Conservation (phyloP, 2,888 invertebrate species). For the Pandemis heparana region DNA sequence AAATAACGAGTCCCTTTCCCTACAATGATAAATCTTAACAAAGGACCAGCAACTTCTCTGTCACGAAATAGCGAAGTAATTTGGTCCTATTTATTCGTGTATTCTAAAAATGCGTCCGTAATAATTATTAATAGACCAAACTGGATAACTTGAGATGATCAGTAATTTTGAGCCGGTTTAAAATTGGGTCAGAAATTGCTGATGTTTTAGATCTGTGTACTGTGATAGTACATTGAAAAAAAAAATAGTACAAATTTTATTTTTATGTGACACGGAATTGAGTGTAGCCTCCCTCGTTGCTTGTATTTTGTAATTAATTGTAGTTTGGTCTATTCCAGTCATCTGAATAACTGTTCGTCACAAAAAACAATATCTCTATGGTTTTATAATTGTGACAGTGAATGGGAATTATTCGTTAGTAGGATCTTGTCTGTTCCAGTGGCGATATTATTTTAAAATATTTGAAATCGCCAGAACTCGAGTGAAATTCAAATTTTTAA, state of each 20-base stretch:
- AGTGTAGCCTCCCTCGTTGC: not conserved
- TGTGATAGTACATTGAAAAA: not conserved
- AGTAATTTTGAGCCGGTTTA: not conserved
- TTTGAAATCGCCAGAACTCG: not conserved
- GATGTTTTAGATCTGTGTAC: not conserved
- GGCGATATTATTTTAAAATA: not conserved
- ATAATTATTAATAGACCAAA: not conserved
- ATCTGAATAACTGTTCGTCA: slow-evolving; percentile 8
- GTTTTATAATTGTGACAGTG: slow-evolving; percentile 31
- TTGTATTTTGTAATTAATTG: not conserved
- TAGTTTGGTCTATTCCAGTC: slow-evolving; percentile 22
- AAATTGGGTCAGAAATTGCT: not conserved
- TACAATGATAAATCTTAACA: too few species aligned
- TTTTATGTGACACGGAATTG: not conserved
- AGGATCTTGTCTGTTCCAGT: slow-evolving; percentile 23
- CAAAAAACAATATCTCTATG: slow-evolving; percentile 35
- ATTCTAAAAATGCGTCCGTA: not conserved
- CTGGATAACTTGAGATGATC: not conserved
- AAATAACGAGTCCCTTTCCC: too few species aligned
- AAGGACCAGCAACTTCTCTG: not conserved
- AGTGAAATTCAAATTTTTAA: not conserved
- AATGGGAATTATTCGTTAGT: slow-evolving; percentile 8
- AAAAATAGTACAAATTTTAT: slow-evolving; percentile 3
- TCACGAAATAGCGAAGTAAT: not conserved
- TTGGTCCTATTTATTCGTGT: not conserved